Evolutionary conservation across 2,888 invertebrate species (phyloP), one percentile per base, ranked within the genome.

Genomic region (Mimas tiliae): DNA sequence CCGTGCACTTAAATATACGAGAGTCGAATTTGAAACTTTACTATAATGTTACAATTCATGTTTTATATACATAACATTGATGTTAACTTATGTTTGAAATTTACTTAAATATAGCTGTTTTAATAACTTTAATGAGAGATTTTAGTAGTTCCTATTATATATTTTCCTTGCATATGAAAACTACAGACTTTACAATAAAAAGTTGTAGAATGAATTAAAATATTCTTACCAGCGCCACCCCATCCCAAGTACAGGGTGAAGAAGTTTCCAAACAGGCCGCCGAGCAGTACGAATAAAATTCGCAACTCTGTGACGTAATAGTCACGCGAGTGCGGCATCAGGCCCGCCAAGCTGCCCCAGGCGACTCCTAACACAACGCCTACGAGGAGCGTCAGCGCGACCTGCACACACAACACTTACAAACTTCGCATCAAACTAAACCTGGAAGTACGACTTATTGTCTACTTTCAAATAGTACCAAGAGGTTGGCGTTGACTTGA

Each of bases 201-300:
- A 16, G 48, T 6, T 4, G 6, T 0, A 9, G 21, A 21, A 16
- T 27, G 42, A 11, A 51, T 45, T 51, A 48, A 62, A 16, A 62
- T 62, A 38, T 53, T 77, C 81, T 72, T 58, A 91, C 93, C 91
- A 67, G 85, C 85, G 38, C 93, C 93, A 65, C 87, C 87, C 92
- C 92, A 93, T 48, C 89, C 91, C 6, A 87, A 66, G 64, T 83
- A 76, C 7, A 79, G 70, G 4, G 89, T 85, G 58, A 88, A 70
- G 72, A 90, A 88, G 80, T 84, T 89, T 2, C 80, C 82, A 51
- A 88, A 84, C 38, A 93, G 79, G 45, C 91, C 93, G 0, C 89
- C 91, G 27, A 89, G 69, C 47, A 91, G 71, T 48, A 93, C 88
- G 72, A 88, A 83, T 11, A 90, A 77, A 21, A 93, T 78, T 64